Base-by-base conservation (phyloP, 2,888 invertebrate species). In the Eupithecia tripunctaria region DNA sequence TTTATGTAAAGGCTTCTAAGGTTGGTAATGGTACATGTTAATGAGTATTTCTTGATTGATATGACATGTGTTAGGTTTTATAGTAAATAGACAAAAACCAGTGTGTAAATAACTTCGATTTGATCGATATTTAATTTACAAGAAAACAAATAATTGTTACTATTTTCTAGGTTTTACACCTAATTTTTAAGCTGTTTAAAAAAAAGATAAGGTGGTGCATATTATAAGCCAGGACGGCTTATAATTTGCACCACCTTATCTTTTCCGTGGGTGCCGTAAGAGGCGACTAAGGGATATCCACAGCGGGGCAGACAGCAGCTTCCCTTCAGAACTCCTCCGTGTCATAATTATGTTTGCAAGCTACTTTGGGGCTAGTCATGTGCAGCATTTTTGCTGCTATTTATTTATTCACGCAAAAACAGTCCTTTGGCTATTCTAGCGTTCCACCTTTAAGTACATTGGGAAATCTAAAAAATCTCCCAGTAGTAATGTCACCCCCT, bases 401-500 rank as follows among this genome's bases (percentile, higher is more conserved):
- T 56, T 56, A 21, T 56, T 25, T 14, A 25, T 21, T 51, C 0
- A 25, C 4, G 12, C 0, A 25, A 56, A 51, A 56, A 25, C 56
- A 4, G 12, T 56, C 2, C 47, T 1, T 12, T 12, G 12, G 25
- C 56, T 56, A 25, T 56, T 56, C 25, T 56, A 51, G 51, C 14
- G 1, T 12, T 12, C 47, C 56, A 25, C 56, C 56, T 56, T 56
- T 60, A 65, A 72, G 59, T 66, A 68, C 59, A 38, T 41, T 47
- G 67, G 41, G 71, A 71, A 71, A 70, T 66, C 65, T 51, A 62
- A 71, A 68, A 73, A 74, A 56, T 47, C 68, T 51, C 38, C 65
- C 60, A n/a, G 70, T 43, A 60, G 66, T 71, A 72, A 72, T 73
- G 73, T 71, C 71, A 76, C 66, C 72, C 75, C 76, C 70, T 65